Conservation (phyloP, 2,888 invertebrate species). For the Amphimallon solstitiale region DNA sequence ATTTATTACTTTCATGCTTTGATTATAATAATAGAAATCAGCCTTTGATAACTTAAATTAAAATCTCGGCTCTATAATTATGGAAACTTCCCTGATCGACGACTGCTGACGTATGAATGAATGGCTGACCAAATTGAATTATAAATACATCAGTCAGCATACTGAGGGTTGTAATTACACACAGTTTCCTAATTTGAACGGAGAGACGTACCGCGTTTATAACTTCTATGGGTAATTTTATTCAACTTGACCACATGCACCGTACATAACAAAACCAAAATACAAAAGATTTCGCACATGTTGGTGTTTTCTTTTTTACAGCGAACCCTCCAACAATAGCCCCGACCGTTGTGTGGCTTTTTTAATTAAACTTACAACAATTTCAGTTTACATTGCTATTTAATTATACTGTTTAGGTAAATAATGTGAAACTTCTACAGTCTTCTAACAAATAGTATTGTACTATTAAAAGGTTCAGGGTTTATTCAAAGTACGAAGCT, state of each 20-base stretch:
- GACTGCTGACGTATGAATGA: constrained; percentile 25
- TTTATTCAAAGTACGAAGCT: no score
- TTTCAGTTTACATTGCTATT: no score
- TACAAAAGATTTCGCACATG: constrained; percentile 10
- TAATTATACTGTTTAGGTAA: no score
- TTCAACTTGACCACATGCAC: constrained; percentile 22
- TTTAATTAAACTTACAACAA: not conserved
- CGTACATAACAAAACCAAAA: constrained; percentile 10
- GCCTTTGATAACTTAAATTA: no score
- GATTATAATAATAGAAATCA: no score
- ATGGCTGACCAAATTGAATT: constrained; percentile 34
- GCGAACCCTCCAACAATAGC: not conserved
- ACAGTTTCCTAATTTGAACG: constrained; percentile 19
- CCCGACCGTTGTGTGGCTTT: not conserved
- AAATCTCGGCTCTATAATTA: constrained; percentile 5
- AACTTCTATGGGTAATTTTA: constrained; percentile 18
- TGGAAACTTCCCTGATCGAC: constrained; percentile 16
- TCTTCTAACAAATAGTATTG: no score
- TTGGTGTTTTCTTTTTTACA: not conserved
- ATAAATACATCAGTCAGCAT: constrained; percentile 34
- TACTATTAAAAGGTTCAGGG: no score
- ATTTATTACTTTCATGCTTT: no score
- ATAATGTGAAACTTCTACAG: no score
- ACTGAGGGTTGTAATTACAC: constrained; percentile 33
- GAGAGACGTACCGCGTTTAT: constrained; percentile 1